Evolutionary conservation across 2,113 vertebrate genomes (phyloP).

Genomic region (Chaetodon trifascialis): DNA sequence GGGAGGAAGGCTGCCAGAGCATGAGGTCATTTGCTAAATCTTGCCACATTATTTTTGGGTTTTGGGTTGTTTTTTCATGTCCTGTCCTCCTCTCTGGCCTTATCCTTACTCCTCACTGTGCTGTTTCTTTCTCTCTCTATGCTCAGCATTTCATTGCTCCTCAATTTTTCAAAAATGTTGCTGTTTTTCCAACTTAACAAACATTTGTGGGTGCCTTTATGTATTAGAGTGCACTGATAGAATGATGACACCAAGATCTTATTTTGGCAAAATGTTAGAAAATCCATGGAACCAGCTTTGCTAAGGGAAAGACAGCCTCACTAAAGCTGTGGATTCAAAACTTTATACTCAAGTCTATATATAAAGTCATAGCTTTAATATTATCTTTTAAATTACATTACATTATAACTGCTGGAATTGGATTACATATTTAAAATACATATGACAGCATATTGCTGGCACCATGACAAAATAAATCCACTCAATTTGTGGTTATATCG

Average conservation of each 20-base stretch:
- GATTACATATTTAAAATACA: not conserved
- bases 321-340: not conserved
- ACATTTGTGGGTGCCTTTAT: not conserved
- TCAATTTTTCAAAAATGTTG: not conserved
- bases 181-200: not conserved
- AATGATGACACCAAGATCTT: not conserved
- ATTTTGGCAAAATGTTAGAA: not conserved
- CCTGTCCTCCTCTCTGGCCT: conserved; percentile 2
- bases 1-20: conserved; percentile 24
- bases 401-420: not conserved
- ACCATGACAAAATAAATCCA: not conserved
- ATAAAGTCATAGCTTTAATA: not conserved
- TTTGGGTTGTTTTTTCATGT: not conserved
- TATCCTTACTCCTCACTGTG: not conserved
- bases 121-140: not conserved
- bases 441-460: not conserved
- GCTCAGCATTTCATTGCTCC: not conserved
- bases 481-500: not conserved
- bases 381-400: not conserved
- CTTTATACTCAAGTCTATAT: not conserved
- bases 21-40: conserved; percentile 35
- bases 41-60: conserved; percentile 29
- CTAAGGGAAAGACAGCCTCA: not conserved
- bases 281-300: not conserved
- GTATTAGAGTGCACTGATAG: not conserved